Base-by-base conservation (phyloP, 1,140 invertebrate genomes). In the Oreohelix idahoensis region DNA sequence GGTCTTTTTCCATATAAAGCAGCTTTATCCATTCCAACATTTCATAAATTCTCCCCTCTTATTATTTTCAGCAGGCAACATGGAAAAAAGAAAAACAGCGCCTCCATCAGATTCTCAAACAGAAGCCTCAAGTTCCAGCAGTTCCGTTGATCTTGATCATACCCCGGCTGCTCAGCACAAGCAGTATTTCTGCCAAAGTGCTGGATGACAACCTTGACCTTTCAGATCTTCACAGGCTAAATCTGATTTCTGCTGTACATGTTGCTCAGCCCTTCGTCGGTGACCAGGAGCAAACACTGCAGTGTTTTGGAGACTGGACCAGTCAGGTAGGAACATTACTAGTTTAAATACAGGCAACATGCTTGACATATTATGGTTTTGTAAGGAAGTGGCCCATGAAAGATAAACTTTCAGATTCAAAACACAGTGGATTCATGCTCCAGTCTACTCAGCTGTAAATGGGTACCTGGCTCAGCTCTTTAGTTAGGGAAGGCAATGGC, bases 101-200 rank as follows among this genome's bases (percentile, higher is more conserved):
- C 51, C 70, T 92, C 39, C 85, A 86, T 36, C 75, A 70, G 49
- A 42, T 91, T 23, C 69, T 92, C n/a, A 49, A 86, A 23, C 83
- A 84, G 20, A 90, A 88, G 73, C 89, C 89, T 20, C 71, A 38
- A 20, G 45, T 73, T 71, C 89, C 90, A 38, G 66, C 85, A 8
- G 73, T 89, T 15, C 89, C 90, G 49, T 85, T 92, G 84, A 86
- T 90, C 38, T 63, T 91, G 29, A 35, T 91, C 38, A 49, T 83
- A 23, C 87, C 89, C n/a, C 35, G 83, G 29, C 20, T 84, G 63
- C n/a, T 79, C 58, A 82, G 80, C 82, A 77, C 86, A 10, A 45
- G 82, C 38, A 36, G 84, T 8, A 83, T 81, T 76, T 39, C 80
- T 8, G 71, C 81, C 23, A 38, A 86, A 36, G 58, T 89, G 0